Evolutionary conservation across 1,140 invertebrate species (phyloP).

Genomic region (Lasaia peninsularis): DNA sequence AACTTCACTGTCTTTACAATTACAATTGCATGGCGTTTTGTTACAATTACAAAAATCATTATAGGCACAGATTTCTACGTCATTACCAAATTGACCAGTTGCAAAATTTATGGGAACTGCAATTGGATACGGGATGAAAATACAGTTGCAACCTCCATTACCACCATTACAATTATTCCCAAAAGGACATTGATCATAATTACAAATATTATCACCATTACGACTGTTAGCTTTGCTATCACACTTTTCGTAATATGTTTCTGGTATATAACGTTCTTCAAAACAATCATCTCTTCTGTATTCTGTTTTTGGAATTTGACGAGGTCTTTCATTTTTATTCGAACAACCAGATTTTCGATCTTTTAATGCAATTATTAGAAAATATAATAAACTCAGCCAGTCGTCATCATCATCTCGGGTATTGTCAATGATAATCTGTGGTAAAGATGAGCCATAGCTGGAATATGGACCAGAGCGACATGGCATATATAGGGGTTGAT

Average conservation of each 20-base stretch:
- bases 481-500: background rate
- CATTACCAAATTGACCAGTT: background rate
- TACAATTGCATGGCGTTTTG: background rate
- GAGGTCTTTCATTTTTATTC: background rate
- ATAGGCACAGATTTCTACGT: background rate
- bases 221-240: background rate
- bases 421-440: background rate
- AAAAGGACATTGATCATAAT: background rate
- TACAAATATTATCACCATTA: background rate
- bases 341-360: constrained; percentile 23
- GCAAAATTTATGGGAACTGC: background rate
- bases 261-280: background rate
- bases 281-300: background rate
- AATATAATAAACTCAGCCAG: constrained; percentile 39
- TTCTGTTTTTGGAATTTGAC: background rate
- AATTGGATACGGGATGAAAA: background rate
- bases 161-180: constrained; percentile 16
- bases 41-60: constrained; percentile 10
- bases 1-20: background rate
- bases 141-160: constrained; percentile 19
- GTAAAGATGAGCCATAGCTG: background rate
- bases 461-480: background rate
- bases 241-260: constrained; percentile 2
- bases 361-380: constrained; percentile 40
- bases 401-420: constrained; percentile 33